These are phyloP conservation scores for Cerastoderma edule DNA, from an alignment of 2,888 invertebrate genomes.

Conservation along the genomic window DNA sequence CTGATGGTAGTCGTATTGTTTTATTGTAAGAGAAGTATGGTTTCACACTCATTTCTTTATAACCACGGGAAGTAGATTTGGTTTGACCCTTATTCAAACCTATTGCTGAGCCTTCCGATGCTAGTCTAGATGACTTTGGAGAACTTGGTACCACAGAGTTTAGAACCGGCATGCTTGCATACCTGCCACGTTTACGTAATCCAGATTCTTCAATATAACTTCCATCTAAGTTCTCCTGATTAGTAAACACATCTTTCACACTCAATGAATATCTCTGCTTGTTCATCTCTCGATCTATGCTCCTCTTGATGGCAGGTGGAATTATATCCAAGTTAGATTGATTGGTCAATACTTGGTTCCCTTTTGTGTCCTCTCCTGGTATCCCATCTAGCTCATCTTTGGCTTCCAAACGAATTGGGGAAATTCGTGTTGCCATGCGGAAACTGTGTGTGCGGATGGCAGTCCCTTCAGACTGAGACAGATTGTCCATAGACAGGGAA, in stretches of 20 bases:
- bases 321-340: conserved; percentile 42
- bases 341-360: conserved; percentile 26
- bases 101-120: conserved; percentile 42
- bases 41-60: conserved; percentile 58
- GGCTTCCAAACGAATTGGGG: conserved; percentile 70
- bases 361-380: background rate
- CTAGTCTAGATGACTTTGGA: conserved; percentile 38
- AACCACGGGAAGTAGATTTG: conserved; percentile 27
- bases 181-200: conserved; percentile 51
- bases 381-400: conserved; percentile 37
- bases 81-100: conserved; percentile 33
- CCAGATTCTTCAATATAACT: conserved; percentile 45
- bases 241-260: conserved; percentile 27
- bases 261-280: conserved; percentile 18
- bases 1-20: conserved; percentile 27
- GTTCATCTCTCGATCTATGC: conserved; percentile 43
- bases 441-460: conserved; percentile 73
- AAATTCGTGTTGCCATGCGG: conserved; percentile 69
- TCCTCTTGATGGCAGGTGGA: conserved; percentile 40
- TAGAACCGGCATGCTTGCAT: conserved; percentile 71
- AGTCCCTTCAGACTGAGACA: conserved; percentile 49
- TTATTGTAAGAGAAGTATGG: conserved; percentile 56
- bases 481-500: conserved; percentile 48
- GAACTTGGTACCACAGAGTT: conserved; percentile 40
- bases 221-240: conserved; percentile 41